Base-by-base conservation (phyloP, 2,888 invertebrate genomes). In the Luffia ferchaultella region DNA sequence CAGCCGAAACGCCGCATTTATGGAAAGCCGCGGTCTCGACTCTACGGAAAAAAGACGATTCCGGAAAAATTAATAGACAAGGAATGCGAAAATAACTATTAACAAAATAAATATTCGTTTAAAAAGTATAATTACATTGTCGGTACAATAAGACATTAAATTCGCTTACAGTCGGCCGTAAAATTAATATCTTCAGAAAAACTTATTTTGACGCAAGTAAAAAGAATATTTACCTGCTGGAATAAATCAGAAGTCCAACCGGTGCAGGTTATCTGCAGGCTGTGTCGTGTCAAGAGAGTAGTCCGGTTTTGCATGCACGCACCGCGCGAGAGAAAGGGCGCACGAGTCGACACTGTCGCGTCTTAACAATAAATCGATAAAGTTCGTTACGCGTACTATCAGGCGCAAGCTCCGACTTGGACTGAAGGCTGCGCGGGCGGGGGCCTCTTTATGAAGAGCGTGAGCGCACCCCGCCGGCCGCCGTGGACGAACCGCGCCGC, bases 321-420 rank as follows among this genome's bases (percentile, higher is more conserved):
- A 73, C 73, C 74, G 78, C 77, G 78, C 73, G 78, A 80, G 82
- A 82, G 80, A 80, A 80, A 82, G 80, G 80, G 76, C 73, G 77
- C 73, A 72, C 73, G 68, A 71, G 68, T 76, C 65, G 65, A 64
- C 71, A 73, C 71, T 68, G 58, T 76, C 79, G 78, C 79, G 80
- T 73, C 63, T 69, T 64, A 30, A 30, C 30, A 12, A 7, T 30
- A 3, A 30, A 12, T 30, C 30, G 12, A 7, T 30, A 30, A 30
- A 12, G 3, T 30, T 30, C 30, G 30, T 12, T 30, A 12, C 30
- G 12, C 30, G 30, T 30, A 30, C 3, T 30, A 12, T 30, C 30
- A 30, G 12, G 30, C 30, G 30, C 30, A 30, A 30, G 30, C 12
- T 30, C 30, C 69, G 64, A 70, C 63, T 68, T 67, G 66, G 60